A percentile compares a stretch with the other conserved stretches of the same genome.
phyloP scores from a whole-genome alignment of 2,113 vertebrate genomes.

The Gnathonemus echidnorhynchus region DNA sequence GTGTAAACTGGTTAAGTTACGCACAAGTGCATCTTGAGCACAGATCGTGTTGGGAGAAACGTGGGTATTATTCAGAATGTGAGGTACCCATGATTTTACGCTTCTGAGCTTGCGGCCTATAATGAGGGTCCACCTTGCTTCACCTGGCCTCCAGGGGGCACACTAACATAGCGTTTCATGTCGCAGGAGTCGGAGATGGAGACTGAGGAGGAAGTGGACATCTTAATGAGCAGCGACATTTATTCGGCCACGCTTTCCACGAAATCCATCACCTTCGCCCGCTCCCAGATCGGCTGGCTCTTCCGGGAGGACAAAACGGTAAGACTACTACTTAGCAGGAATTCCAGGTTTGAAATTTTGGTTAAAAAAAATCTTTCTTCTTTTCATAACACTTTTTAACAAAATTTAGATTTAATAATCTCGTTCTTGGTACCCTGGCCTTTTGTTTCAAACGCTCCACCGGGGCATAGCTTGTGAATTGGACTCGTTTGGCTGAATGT shows the following conservation, averaged over 20 bases:
- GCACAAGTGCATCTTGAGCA: neutral
- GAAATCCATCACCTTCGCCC: constrained; percentile 93
- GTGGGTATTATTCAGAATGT: neutral
- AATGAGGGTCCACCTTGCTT: neutral
- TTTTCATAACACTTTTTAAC: neutral
- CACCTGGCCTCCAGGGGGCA: neutral
- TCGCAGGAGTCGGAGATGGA: constrained; percentile 95
- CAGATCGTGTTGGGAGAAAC: neutral
- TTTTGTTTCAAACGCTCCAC: neutral
- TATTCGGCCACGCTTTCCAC: constrained; percentile 97
- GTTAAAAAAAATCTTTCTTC: neutral
- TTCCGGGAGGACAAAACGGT: constrained; percentile 98
- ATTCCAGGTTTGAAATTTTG: neutral
- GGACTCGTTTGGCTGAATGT: constrained; percentile 41
- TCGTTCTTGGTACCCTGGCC: neutral
- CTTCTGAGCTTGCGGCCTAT: neutral
- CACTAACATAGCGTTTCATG: neutral
- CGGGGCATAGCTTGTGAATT: neutral
- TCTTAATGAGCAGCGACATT: constrained; percentile 98
- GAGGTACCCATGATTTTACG: neutral
- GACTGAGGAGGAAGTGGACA: constrained; percentile 97
- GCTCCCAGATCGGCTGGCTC: constrained; percentile 93
- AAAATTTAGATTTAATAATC: neutral
- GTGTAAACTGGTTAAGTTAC: neutral
- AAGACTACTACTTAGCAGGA: constrained; percentile 16